Base-by-base conservation (phyloP, 2,113 vertebrate species). In the Pedetes capensis region DNA sequence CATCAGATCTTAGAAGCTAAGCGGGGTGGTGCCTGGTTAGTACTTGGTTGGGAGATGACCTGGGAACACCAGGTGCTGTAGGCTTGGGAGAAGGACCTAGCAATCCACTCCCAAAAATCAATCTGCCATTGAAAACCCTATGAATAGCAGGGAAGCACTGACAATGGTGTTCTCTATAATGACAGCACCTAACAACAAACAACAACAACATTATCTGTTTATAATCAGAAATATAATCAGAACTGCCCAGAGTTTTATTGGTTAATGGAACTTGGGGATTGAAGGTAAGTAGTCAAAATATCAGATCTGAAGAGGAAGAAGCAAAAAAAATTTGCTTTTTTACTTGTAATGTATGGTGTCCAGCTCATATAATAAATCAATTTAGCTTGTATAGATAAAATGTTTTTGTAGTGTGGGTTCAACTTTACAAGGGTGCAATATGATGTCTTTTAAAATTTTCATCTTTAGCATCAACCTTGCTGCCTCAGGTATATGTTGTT, bases 261-360 rank as follows among this genome's bases (percentile, higher is more conserved):
- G 42, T 74, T n/a, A 80, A 8, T 72, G 23, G 55, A 87, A 82
- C 4, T 27, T 61, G 17, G 18, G 42, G 10, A 8, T 25, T 68
- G 17, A 37, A 8, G 23, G 2, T 57, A 14, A 81, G 20, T 11
- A 53, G 49, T 51, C 63, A 80, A 87, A 94, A 66, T 74, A 92
- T 10, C 44, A 87, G 37, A 0, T 61, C 92, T n/a, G 18, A 94
- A 86, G 32, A 12, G 3, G 25, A 17, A 83, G 42, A 75, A 71
- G 13, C 23, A 87, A 94, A 90, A 86, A 63, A 87, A 87, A 93
- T 76, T 61, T 69, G 20, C 55, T 94, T 86, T n/a, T 92, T 8
- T 42, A 68, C 18, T 66, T 86, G 14, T 32, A 75, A 64, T 14
- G n/a, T 63, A 63, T 18, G 27, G 57, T 87, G 20, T 42, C 20